Evolutionary conservation across 2,797 vertebrate genomes (phyloP).

Genomic region (Corythornis leucogaster): DNA sequence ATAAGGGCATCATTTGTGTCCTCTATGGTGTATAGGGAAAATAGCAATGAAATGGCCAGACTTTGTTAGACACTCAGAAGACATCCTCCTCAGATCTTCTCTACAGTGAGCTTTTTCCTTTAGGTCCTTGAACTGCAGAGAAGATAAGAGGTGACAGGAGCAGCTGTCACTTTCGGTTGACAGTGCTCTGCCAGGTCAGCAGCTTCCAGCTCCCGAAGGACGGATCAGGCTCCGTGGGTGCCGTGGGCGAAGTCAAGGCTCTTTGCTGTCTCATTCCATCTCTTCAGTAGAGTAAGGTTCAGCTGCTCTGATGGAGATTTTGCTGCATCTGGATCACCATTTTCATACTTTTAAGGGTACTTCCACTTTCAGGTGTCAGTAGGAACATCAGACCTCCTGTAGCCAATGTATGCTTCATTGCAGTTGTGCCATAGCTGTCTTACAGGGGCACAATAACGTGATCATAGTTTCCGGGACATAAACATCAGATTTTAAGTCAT

Average conservation of each 20-base stretch:
- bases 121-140: conserved; percentile 1
- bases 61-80: background rate
- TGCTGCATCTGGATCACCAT: background rate
- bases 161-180: background rate
- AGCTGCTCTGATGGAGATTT: background rate
- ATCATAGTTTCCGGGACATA: background rate
- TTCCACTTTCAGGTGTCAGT: background rate
- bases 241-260: background rate
- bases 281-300: conserved; percentile 22
- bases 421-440: background rate
- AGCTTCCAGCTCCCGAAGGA: background rate
- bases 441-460: background rate
- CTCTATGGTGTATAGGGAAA: background rate
- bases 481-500: background rate
- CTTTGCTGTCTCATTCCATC: background rate
- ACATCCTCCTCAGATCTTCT: background rate
- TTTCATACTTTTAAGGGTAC: fast-evolving
- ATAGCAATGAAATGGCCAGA: background rate
- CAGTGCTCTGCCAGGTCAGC: conserved; percentile 39
- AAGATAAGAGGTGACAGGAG: conserved; percentile 49
- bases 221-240: background rate
- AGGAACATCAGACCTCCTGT: background rate
- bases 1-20: background rate
- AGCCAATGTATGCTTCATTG: background rate
- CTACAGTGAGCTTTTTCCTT: background rate